Conservation (phyloP, 2,888 invertebrate species). For the Ellobium chinense region DNA sequence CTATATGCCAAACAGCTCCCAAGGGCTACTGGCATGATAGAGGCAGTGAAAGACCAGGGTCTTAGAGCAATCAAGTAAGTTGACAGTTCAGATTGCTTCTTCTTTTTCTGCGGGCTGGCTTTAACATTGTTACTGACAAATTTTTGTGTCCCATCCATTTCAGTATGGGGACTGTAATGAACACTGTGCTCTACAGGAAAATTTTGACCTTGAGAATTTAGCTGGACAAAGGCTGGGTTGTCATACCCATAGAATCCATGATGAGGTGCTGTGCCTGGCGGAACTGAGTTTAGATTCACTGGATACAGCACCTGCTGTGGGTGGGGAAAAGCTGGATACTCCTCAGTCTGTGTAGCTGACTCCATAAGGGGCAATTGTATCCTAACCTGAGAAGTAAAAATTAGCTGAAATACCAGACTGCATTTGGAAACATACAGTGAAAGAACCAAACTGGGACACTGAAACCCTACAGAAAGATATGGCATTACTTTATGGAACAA, state of each 20-base stretch:
- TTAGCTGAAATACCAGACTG: too few species aligned
- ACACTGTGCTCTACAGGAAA: background rate
- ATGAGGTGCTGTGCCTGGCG: background rate
- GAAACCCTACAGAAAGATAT: too few species aligned
- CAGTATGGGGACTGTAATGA: background rate
- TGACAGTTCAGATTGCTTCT: slow-evolving; percentile 20
- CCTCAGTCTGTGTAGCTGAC: slow-evolving; percentile 34
- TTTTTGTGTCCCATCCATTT: background rate
- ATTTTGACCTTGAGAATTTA: background rate
- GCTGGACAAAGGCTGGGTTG: background rate
- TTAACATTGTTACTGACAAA: background rate
- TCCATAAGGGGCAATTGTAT: slow-evolving; percentile 25
- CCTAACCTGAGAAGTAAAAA: background rate
- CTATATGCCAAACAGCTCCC: slow-evolving; percentile 94
- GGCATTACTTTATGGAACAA: too few species aligned
- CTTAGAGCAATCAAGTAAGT: slow-evolving; percentile 85
- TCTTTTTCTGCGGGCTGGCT: background rate
- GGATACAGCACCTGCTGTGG: background rate
- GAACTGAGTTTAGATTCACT: background rate
- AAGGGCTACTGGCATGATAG: slow-evolving; percentile 92
- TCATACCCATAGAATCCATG: background rate
- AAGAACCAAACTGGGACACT: too few species aligned
- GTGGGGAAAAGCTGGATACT: background rate
- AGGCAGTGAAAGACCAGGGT: slow-evolving; percentile 96
- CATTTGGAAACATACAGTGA: too few species aligned